Percentiles rank a stretch among this genome's conserved stretches.
Conservation (phyloP, 2,888 invertebrate species). For the Dromius quadrimaculatus region DNA sequence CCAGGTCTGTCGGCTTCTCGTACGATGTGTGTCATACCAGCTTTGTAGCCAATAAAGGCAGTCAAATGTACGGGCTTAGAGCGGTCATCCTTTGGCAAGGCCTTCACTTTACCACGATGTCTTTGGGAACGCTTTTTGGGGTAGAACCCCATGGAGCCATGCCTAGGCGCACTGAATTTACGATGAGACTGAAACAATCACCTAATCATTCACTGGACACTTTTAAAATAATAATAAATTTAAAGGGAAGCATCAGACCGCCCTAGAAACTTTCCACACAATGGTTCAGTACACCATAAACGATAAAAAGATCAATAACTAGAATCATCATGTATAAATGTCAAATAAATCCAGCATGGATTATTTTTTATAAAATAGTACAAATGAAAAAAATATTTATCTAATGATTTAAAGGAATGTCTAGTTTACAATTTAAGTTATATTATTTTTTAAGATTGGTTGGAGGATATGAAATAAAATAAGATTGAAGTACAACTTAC, state of each 20-base stretch:
- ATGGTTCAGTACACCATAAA: slow-evolving; percentile 79
- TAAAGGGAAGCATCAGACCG: slow-evolving; percentile 74
- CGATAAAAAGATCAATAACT: slow-evolving; percentile 65
- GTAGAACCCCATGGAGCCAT: slow-evolving; percentile 99
- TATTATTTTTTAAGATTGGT: slow-evolving; percentile 15
- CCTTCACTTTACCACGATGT: slow-evolving; percentile 99
- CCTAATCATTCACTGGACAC: not conserved
- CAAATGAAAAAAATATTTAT: slow-evolving; percentile 1
- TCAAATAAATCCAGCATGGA: slow-evolving; percentile 13
- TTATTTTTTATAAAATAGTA: not conserved
- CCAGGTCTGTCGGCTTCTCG: slow-evolving; percentile 98
- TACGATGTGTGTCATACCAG: slow-evolving; percentile 99
- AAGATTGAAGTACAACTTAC: slow-evolving; percentile 44
- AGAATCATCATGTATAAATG: slow-evolving; percentile 73
- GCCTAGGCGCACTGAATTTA: slow-evolving; percentile 99
- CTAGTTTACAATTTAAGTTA: not conserved
- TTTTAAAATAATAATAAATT: slow-evolving; percentile 1
- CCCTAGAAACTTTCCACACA: slow-evolving; percentile 79
- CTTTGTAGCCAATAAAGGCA: slow-evolving; percentile 98
- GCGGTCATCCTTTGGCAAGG: slow-evolving; percentile 98
- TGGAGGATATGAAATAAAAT: slow-evolving; percentile 5
- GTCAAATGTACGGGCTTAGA: slow-evolving; percentile 97
- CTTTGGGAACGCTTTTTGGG: slow-evolving; percentile 97
- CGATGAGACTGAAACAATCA: slow-evolving; percentile 89
- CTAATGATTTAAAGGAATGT: not conserved